These are phyloP conservation scores for Sialia sialis DNA, from an alignment of 2,113 vertebrate species.

Conservation along the genomic window DNA sequence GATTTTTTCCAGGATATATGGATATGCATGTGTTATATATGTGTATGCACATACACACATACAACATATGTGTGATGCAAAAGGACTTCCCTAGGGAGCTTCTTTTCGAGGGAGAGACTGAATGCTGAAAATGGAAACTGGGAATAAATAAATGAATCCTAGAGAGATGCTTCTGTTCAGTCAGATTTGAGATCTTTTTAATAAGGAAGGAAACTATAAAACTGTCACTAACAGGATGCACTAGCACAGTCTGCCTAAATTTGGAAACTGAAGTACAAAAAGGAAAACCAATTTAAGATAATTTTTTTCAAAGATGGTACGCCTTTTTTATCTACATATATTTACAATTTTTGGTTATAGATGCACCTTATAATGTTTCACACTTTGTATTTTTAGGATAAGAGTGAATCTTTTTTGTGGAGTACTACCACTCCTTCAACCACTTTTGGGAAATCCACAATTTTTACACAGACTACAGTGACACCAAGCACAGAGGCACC, in stretches of 20 bases:
- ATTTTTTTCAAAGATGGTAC: neutral
- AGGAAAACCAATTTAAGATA: neutral
- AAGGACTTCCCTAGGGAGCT: neutral
- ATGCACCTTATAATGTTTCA: neutral
- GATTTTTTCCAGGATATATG: neutral
- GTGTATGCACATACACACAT: neutral
- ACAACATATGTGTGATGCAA: neutral
- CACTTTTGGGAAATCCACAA: constrained; percentile 66
- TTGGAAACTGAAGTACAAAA: neutral
- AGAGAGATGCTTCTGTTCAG: neutral
- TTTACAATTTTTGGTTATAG: neutral
- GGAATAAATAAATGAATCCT: neutral
- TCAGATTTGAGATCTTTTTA: neutral
- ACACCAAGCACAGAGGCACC: constrained; percentile 60
- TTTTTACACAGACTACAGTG: constrained; percentile 64
- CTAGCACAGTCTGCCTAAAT: neutral
- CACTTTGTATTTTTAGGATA: constrained; percentile 78
- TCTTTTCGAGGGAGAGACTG: neutral
- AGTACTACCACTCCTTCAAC: constrained; percentile 85
- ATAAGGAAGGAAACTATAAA: neutral
- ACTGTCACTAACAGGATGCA: neutral
- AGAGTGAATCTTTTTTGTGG: constrained; percentile 89
- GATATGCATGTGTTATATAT: neutral
- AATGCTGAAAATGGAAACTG: neutral
- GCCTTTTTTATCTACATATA: neutral